Percentiles rank a stretch among this genome's conserved stretches.
Evolutionary conservation across 2,113 vertebrate species (phyloP).

Genomic region (Ceyx melanurus): DNA sequence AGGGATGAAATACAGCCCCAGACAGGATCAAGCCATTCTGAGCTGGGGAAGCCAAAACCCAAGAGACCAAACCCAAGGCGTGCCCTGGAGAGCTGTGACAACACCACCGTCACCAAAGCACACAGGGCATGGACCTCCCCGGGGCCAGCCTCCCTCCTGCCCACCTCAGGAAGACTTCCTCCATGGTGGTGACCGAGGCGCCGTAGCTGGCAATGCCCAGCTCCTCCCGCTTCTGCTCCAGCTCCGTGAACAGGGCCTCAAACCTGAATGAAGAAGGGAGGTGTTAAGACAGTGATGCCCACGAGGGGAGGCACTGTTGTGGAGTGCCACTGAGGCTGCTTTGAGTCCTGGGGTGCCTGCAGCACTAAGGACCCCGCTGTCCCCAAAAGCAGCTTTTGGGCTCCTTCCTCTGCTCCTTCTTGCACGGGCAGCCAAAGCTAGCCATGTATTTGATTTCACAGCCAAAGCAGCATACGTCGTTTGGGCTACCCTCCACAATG

Average conservation of each 20-base stretch:
- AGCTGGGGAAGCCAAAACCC: not conserved
- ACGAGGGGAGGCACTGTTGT: not conserved
- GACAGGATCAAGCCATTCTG: not conserved
- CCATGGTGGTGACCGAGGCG: constrained; percentile 97
- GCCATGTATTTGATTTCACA: not conserved
- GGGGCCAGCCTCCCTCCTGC: not conserved
- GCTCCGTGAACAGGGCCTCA: constrained; percentile 90
- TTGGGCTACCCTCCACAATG: not conserved
- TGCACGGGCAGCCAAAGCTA: not conserved
- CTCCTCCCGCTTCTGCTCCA: constrained; percentile 92
- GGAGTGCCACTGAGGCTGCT: not conserved
- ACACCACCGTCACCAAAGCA: fast-evolving
- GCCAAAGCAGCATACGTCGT: not conserved
- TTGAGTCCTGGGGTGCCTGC: not conserved
- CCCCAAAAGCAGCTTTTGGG: not conserved
- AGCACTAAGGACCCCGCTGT: not conserved
- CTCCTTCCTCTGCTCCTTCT: not conserved
- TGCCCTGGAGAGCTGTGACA: not conserved
- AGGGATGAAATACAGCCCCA: not conserved
- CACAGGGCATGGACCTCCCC: fast-evolving
- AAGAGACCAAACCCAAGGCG: not conserved
- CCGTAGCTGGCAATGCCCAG: constrained; percentile 95
- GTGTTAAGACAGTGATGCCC: not conserved
- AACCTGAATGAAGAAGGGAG: constrained; percentile 75
- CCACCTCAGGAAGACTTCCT: constrained; percentile 96